Base-by-base conservation (phyloP, 2,113 vertebrate species). In the Spheniscus mendiculus region DNA sequence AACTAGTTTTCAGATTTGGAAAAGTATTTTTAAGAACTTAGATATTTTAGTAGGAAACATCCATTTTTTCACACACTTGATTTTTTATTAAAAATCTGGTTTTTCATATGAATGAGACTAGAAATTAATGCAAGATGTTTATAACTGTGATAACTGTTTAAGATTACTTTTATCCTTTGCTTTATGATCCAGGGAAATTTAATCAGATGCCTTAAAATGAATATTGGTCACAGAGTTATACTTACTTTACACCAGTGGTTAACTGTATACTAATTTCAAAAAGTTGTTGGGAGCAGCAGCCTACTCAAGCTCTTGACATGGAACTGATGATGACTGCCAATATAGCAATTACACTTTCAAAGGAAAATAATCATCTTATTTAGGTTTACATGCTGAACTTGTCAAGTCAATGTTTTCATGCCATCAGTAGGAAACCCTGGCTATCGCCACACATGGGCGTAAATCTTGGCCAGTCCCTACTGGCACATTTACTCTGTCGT, bases 401-500 rank as follows among this genome's bases (percentile, higher is more conserved):
- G 6, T 22, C 17, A 23, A 74, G 34, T 44, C 55, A 27, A 10
- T n/a, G 7, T n/a, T 74, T 88, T 73, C 32, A 18, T 9, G 9
- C 8, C 45, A 40, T 20, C 23, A 34, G 25, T 9, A 65, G 45
- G 59, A 61, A 73, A 34, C 21, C 6, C 21, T 29, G 21, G 25
- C 36, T 44, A 10, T 36, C 5, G 1, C 19, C 27, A 13, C 2
- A 9, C 9, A 10, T 6, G 22, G 20, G 4, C 2, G 1, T 30
- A 55, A 40, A 55, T 32, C 10, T 32, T 42, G 19, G 5, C 45
- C 17, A 26, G 17, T 30, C 20, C 13, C 23, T n/a, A 5, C 15
- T 16, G 3, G 3, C 2, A 1, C 4, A 6, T 38, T 72, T 70
- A 4, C 19, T 36, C 45, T n/a, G 2, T 5, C 6, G 1, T 27